Evolutionary conservation across 2,113 vertebrate genomes (phyloP).

Genomic region (Thunnus maccoyii): DNA sequence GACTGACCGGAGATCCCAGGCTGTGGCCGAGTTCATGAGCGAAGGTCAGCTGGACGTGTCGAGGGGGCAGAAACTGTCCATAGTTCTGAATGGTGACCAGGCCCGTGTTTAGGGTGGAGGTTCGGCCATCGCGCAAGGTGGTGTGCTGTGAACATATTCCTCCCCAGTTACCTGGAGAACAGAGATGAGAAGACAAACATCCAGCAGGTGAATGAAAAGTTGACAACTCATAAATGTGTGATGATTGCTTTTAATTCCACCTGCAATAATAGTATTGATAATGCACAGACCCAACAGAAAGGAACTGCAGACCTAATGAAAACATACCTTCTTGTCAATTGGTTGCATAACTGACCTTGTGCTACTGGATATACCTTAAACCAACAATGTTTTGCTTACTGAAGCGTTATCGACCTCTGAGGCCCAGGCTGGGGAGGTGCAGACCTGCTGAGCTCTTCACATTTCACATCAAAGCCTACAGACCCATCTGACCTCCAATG

Average conservation of each 20-base stretch:
- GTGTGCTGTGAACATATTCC: constrained; percentile 85
- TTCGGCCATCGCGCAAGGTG: constrained; percentile 19
- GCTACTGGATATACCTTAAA: constrained; percentile 57
- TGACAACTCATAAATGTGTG: too few relatives aligned
- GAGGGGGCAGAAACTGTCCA: constrained; percentile 80
- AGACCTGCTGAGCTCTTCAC: constrained; percentile 8
- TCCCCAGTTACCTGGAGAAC: constrained; percentile 82
- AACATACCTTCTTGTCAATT: constrained; percentile 7
- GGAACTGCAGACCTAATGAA: not conserved
- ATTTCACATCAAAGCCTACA: constrained; percentile 45
- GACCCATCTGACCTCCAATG: constrained; percentile 9
- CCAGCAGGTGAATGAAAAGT: not conserved
- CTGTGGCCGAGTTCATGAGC: constrained; percentile 90
- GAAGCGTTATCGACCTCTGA: constrained; percentile 30
- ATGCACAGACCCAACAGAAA: not conserved
- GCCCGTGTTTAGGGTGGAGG: constrained; percentile 84
- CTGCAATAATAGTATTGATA: not conserved
- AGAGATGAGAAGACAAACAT: constrained; percentile 9
- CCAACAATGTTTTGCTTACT: constrained; percentile 40
- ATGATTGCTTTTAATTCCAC: not conserved
- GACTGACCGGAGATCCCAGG: constrained; percentile 86
- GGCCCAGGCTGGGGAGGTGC: not conserved
- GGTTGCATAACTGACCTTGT: constrained; percentile 50
- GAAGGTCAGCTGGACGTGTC: constrained; percentile 84
- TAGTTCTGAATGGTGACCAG: constrained; percentile 88